Percentiles rank a stretch among this genome's conserved stretches.
These are phyloP conservation scores for Strigops habroptila DNA, from an alignment of 2,113 vertebrate genomes.

Conservation along the genomic window DNA sequence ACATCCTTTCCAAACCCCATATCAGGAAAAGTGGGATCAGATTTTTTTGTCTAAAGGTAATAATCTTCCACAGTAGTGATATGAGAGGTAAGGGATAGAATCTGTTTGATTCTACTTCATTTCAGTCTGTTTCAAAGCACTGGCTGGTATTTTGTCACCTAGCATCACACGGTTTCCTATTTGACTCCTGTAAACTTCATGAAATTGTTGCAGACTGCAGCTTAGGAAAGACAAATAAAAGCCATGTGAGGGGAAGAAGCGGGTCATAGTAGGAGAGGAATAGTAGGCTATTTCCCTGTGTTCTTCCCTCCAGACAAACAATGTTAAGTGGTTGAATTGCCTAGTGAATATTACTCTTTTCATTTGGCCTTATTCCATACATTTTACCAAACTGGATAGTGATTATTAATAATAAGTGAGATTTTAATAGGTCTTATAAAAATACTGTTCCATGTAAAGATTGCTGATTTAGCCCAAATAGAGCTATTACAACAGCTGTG, in stretches of 20 bases:
- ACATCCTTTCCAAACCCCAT: neutral
- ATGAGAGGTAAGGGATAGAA: neutral
- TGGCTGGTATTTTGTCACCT: neutral
- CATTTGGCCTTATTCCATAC: neutral
- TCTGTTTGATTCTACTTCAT: neutral
- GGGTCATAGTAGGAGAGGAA: neutral
- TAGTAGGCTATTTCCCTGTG: neutral
- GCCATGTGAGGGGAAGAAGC: neutral
- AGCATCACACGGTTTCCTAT: neutral
- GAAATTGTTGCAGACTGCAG: neutral
- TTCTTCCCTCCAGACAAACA: neutral
- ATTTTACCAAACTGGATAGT: neutral
- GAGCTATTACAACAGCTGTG: neutral
- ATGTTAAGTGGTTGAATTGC: neutral
- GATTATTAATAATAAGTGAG: neutral
- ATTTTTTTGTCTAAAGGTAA: neutral
- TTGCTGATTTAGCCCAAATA: neutral
- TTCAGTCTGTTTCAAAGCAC: neutral
- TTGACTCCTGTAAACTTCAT: neutral
- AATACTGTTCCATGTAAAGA: neutral
- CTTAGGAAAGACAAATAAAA: neutral
- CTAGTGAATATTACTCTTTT: neutral
- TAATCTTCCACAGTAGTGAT: neutral
- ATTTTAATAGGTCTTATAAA: neutral
- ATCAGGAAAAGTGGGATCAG: neutral